Evolutionary conservation across 1,140 invertebrate genomes (phyloP), one percentile per base, ranked within the genome.

Genomic region (Drosophila repleta): DNA sequence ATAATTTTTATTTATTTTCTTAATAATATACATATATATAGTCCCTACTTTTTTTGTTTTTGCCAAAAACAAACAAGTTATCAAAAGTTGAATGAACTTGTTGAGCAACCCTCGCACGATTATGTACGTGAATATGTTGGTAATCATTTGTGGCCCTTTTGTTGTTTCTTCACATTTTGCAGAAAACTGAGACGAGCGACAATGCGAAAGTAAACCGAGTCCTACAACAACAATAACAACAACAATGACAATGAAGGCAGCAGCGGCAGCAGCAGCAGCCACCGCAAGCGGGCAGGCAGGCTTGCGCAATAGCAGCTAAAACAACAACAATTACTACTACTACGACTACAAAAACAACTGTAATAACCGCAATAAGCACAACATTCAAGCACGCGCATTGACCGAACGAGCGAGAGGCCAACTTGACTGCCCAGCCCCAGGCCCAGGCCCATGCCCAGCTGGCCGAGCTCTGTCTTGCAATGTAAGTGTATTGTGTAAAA

Each of bases 121-220:
- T 10, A 4, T 35, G 32, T 11, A 62, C 49, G 10, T 58, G 35
- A 20, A 68, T 63, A 62, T 39, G 20, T 61, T 35, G 52, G 45
- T 69, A 67, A 72, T 55, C 56, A 64, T 56, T 70, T 80, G 72
- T 55, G 82, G 68, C 75, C 71, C 75, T 75, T 87, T 69, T 84
- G 43, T 80, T 76, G 43, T 80, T 76, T 60, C 62, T 58, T 65
- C 48, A 64, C 62, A 49, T 58, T 74, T 81, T 84, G 79, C 82
- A 88, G 82, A 82, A 71, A 76, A 71, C 56, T 66, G 83, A 82
- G 83, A 81, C 82, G 82, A 81, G 74, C 70, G 64, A 82, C 82
- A 68, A 82, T 87, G 82, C 82, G 75, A 87, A 87, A 88, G 83
- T 79, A 77, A 76, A 74, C 65, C 45, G 57, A 71, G 45, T 68